phyloP scores from a whole-genome alignment of 2,797 vertebrate genomes.

The Halcyon chelicuti region DNA sequence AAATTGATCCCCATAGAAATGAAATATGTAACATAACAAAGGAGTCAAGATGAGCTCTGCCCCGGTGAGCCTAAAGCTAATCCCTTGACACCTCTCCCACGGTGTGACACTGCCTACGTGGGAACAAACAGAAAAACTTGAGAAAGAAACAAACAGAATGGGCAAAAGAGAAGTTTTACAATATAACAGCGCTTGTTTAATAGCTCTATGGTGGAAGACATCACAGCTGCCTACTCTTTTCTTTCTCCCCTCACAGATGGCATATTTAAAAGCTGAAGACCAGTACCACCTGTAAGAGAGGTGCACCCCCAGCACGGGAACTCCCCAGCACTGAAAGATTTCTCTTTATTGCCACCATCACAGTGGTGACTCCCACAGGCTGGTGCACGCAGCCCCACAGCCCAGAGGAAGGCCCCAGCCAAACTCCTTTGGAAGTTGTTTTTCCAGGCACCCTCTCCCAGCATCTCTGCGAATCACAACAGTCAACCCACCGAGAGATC shows the following conservation, averaged over 20 bases:
- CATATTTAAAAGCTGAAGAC: neutral
- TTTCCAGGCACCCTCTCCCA: neutral
- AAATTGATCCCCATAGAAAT: neutral
- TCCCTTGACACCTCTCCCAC: fast-evolving
- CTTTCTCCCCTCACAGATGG: neutral
- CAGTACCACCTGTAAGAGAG: neutral
- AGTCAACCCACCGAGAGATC: neutral
- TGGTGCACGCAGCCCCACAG: neutral
- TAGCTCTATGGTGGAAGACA: neutral
- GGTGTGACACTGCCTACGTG: neutral
- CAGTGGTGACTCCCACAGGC: neutral
- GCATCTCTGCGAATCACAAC: neutral
- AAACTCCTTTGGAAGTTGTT: neutral
- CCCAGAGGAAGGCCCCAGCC: neutral
- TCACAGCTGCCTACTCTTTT: neutral
- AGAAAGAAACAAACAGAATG: neutral
- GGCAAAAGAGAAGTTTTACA: neutral
- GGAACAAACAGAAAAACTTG: neutral
- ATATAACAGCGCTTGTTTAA: neutral
- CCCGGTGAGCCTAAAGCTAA: neutral
- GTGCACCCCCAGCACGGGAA: fast-evolving
- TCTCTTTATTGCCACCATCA: neutral
- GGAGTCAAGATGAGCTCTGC: neutral
- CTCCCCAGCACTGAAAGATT: neutral
- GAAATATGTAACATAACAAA: neutral